Conservation (phyloP, 2,113 vertebrate species). For the Dipodomys merriami region DNA sequence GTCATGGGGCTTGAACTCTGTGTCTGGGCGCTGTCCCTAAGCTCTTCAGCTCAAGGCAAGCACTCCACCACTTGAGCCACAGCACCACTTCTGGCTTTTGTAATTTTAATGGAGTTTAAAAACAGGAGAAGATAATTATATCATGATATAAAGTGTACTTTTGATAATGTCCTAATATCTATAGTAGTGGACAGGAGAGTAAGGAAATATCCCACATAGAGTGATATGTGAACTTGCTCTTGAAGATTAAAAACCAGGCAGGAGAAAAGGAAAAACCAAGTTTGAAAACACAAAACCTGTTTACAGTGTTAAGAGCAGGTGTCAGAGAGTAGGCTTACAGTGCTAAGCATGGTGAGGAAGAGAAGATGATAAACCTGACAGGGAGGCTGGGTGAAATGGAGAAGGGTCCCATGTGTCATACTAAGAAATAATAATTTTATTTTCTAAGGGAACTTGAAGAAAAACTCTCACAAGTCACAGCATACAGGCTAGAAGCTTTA, state of each 20-base stretch:
- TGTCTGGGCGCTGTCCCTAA: no score
- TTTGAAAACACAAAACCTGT: slow-evolving; percentile 50
- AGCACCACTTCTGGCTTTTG: no score
- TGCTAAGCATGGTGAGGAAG: not conserved
- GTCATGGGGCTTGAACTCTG: no score
- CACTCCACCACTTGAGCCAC: no score
- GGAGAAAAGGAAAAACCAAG: slow-evolving; percentile 40
- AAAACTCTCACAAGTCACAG: not conserved
- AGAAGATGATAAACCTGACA: slow-evolving; percentile 16
- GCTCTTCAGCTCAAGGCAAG: no score
- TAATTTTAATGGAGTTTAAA: slow-evolving; percentile 23
- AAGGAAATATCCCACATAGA: slow-evolving; percentile 49
- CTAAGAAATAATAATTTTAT: slow-evolving; percentile 43
- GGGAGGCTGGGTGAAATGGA: not conserved
- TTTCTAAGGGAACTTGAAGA: slow-evolving; percentile 42
- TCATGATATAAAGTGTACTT: slow-evolving; percentile 5
- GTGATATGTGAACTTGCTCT: slow-evolving; percentile 16
- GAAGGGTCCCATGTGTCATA: not conserved
- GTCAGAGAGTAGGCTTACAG: not conserved
- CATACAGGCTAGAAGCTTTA: slow-evolving; percentile 12
- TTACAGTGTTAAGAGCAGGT: slow-evolving; percentile 42
- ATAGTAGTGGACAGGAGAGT: not conserved
- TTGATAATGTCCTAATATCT: slow-evolving; percentile 50
- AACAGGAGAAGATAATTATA: slow-evolving; percentile 28
- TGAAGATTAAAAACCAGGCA: slow-evolving; percentile 46